Evolutionary conservation across 64 coral and sea anemone species (phyloP).

Genomic region (Stichodactyla mertensii): DNA sequence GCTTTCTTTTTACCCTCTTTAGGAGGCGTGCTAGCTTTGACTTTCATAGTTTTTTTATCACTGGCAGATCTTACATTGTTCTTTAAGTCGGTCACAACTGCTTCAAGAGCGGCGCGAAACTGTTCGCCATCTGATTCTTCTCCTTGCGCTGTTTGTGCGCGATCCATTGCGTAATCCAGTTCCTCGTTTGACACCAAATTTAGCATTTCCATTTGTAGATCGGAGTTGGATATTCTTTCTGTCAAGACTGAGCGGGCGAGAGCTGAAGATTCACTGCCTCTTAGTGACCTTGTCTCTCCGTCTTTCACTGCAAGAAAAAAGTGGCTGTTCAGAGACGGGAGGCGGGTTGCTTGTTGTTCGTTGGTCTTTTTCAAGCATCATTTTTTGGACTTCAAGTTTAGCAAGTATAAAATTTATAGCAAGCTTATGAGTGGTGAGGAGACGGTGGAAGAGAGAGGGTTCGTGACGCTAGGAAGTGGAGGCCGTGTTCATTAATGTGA

Average conservation of each 20-base stretch:
- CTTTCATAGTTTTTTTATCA: constrained; percentile 25
- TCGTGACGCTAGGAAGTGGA: too few relatives aligned
- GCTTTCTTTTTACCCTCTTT: constrained; percentile 41
- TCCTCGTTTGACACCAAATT: constrained; percentile 56
- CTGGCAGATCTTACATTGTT: constrained; percentile 31
- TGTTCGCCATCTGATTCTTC: constrained; percentile 63
- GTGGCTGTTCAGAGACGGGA: neutral
- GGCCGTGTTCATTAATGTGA: too few relatives aligned
- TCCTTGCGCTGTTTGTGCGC: constrained; percentile 38
- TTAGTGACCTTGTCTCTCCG: constrained; percentile 34
- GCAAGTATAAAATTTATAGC: too few relatives aligned
- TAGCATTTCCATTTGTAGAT: constrained; percentile 74
- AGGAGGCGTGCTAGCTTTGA: constrained; percentile 29
- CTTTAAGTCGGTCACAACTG: constrained; percentile 61
- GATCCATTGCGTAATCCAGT: constrained; percentile 5
- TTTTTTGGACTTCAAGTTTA: too few relatives aligned
- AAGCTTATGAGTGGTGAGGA: too few relatives aligned
- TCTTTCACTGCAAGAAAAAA: constrained; percentile 36
- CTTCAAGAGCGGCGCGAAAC: constrained; percentile 75
- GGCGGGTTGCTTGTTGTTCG: too few relatives aligned
- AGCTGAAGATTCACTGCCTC: constrained; percentile 35
- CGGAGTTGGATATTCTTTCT: constrained; percentile 67
- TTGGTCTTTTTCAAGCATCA: too few relatives aligned
- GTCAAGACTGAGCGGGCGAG: constrained; percentile 53
- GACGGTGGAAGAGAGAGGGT: too few relatives aligned